Conservation (phyloP, 1,140 invertebrate species). For the Trachelipus rathkii region DNA sequence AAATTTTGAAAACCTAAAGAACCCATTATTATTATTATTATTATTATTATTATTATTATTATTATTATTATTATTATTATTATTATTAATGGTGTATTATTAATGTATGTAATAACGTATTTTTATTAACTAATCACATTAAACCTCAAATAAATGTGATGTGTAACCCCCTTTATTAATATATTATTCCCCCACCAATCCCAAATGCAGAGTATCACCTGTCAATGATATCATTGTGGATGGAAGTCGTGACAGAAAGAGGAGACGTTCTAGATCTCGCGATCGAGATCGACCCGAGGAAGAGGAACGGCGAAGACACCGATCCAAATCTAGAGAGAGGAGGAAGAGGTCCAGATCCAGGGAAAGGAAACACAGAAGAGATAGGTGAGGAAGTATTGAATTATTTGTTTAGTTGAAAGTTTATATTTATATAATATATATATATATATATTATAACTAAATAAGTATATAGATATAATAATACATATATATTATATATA, state of each 20-base stretch:
- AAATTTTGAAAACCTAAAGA: no score
- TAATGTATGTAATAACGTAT: neutral
- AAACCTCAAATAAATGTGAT: neutral
- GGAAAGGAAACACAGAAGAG: slow-evolving; percentile 52
- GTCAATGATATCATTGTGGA: neutral
- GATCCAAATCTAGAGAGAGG: slow-evolving; percentile 45
- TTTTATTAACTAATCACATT: neutral
- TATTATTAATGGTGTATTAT: no score
- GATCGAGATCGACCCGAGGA: slow-evolving; percentile 43
- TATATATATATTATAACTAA: no score
- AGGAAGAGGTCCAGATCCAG: slow-evolving; percentile 48
- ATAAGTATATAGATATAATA: no score
- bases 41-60: no score
- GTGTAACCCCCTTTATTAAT: no score
- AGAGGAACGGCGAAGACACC: slow-evolving; percentile 41
- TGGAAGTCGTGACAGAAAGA: slow-evolving; percentile 44
- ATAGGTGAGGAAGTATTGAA: slow-evolving; percentile 21
- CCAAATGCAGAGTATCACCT: neutral
- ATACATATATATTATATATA: no score
- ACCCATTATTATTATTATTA: no score
- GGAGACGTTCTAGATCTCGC: slow-evolving; percentile 47
- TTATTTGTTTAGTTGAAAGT: no score
- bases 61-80: no score
- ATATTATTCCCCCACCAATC: neutral
- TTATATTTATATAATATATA: no score